Percentiles rank a stretch among this genome's conserved stretches.
These are phyloP conservation scores for Drosophila multiciliata DNA, from an alignment of 2,888 invertebrate species.

Conservation along the genomic window DNA sequence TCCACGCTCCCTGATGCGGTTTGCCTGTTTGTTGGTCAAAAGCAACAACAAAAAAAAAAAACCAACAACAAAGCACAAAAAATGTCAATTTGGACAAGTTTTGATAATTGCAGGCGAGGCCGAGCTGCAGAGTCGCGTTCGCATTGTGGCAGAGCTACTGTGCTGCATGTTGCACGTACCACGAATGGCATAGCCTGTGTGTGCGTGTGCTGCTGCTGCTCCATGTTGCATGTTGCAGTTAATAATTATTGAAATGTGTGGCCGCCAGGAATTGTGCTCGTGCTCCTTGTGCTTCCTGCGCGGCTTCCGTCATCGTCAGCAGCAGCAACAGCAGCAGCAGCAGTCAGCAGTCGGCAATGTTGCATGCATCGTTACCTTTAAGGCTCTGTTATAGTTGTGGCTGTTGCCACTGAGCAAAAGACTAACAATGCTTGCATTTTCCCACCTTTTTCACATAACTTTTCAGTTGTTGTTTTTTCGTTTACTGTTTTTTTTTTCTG, in stretches of 20 bases:
- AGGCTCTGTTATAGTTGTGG: slow-evolving; percentile 30
- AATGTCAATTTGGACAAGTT: slow-evolving; percentile 81
- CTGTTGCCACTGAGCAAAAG: slow-evolving; percentile 60
- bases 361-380: slow-evolving; percentile 79
- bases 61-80: slow-evolving; percentile 31
- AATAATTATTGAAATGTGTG: slow-evolving; percentile 81
- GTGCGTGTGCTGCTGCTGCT: slow-evolving; percentile 31
- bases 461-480: slow-evolving; percentile 56
- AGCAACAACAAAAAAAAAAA: slow-evolving; percentile 17
- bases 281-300: slow-evolving; percentile 80
- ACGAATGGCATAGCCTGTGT: slow-evolving; percentile 16
- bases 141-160: slow-evolving; percentile 68
- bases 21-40: slow-evolving; percentile 50
- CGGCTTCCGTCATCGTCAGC: slow-evolving; percentile 65
- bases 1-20: slow-evolving; percentile 32
- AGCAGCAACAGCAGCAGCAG: background rate
- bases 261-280: slow-evolving; percentile 78
- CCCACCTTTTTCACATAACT: slow-evolving; percentile 81
- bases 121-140: slow-evolving; percentile 44
- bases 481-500: slow-evolving; percentile 18
- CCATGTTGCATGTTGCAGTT: slow-evolving; percentile 81
- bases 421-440: slow-evolving; percentile 81
- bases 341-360: slow-evolving; percentile 51
- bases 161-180: slow-evolving; percentile 70
- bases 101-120: slow-evolving; percentile 76